Evolutionary conservation across 2,113 vertebrate species (phyloP).

Genomic region (Baryphthengus martii): DNA sequence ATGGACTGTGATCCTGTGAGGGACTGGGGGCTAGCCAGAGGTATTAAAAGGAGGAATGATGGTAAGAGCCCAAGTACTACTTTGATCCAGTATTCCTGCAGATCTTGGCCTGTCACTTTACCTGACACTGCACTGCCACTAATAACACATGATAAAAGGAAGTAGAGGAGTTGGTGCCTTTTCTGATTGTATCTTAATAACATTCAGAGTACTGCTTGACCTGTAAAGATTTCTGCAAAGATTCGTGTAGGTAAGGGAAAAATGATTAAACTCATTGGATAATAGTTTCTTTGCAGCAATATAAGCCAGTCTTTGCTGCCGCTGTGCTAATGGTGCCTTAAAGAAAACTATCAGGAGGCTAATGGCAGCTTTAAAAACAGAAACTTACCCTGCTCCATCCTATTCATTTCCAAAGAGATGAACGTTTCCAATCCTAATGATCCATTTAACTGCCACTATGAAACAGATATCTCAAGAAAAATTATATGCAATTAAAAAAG

Average conservation of each 20-base stretch:
- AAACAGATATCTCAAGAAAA: conserved; percentile 20
- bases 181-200: neutral
- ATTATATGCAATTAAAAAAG: neutral
- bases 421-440: neutral
- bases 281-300: neutral
- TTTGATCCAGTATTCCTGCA: neutral
- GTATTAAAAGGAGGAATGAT: neutral
- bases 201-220: neutral
- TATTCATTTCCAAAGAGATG: neutral
- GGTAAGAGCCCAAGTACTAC: fast-evolving
- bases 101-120: neutral
- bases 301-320: neutral
- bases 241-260: neutral
- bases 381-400: neutral
- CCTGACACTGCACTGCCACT: neutral
- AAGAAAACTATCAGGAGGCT: neutral
- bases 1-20: neutral
- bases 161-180: neutral
- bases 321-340: neutral
- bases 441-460: neutral
- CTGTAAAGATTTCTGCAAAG: neutral
- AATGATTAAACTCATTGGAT: neutral
- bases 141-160: neutral
- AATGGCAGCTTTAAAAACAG: neutral
- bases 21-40: neutral